A percentile compares a stretch with the other conserved stretches of the same genome.
phyloP scores from a whole-genome alignment of 2,113 vertebrate species.

The Cyprinus carpio region DNA sequence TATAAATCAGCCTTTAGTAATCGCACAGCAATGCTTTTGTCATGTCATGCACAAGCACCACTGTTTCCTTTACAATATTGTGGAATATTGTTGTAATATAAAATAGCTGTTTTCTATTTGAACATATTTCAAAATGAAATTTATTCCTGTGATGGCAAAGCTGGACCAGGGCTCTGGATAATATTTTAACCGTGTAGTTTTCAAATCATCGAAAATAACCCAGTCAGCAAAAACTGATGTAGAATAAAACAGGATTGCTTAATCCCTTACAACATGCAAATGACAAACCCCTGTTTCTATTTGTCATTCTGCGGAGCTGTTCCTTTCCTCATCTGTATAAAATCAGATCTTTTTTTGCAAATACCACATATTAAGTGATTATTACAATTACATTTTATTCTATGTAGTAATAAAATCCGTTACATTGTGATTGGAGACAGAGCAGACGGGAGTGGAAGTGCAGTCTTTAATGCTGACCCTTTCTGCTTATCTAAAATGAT shows the following conservation, averaged over 20 bases:
- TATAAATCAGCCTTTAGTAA: too few relatives aligned
- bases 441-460: not conserved
- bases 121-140: too few relatives aligned
- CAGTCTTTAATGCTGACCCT: not conserved
- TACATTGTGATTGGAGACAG: not conserved
- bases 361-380: not conserved
- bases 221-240: not conserved
- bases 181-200: not conserved
- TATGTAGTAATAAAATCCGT: not conserved
- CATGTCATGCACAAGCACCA: not conserved
- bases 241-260: not conserved
- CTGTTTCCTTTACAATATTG: not conserved
- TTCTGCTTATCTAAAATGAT: slow-evolving; percentile 1
- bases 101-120: too few relatives aligned
- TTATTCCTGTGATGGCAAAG: not conserved
- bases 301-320: not conserved
- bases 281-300: not conserved
- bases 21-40: not conserved
- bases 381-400: not conserved
- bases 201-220: not conserved
- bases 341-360: not conserved
- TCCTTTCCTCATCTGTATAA: not conserved
- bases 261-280: not conserved
- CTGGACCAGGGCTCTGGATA: not conserved
- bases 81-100: too few relatives aligned